Evolutionary conservation across 2,888 invertebrate genomes (phyloP).

Genomic region (Scaptodrosophila latifasciaeformis): DNA sequence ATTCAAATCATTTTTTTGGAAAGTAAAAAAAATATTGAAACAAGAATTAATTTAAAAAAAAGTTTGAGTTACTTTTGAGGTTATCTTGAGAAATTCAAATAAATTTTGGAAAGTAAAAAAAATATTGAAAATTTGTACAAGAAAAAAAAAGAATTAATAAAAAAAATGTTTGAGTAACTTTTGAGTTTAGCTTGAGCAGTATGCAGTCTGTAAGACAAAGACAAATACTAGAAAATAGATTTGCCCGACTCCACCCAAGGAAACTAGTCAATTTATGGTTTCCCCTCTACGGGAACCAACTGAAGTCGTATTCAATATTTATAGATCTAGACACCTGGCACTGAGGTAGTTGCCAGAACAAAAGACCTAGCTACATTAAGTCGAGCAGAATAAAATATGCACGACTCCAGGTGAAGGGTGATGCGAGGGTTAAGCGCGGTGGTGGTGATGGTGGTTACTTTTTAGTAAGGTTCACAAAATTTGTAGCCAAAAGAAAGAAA

Average conservation of each 20-base stretch:
- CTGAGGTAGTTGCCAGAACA: slow-evolving; percentile 3
- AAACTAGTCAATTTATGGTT: too few species aligned
- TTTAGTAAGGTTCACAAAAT: slow-evolving; percentile 28
- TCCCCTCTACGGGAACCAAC: slow-evolving; percentile 32
- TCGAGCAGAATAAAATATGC: slow-evolving; percentile 64
- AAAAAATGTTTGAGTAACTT: too few species aligned
- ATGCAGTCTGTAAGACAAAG: too few species aligned
- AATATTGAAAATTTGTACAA: slow-evolving; percentile 9
- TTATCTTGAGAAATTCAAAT: too few species aligned
- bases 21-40: too few species aligned
- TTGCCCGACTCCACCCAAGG: too few species aligned
- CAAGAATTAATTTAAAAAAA: too few species aligned
- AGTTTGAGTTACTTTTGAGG: too few species aligned
- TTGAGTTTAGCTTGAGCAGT: too few species aligned
- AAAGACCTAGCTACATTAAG: slow-evolving; percentile 45
- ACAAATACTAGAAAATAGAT: too few species aligned
- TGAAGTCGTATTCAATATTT: slow-evolving; percentile 57
- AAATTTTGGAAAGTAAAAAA: background rate
- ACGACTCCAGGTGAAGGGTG: slow-evolving; percentile 26
- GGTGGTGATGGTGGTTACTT: background rate
- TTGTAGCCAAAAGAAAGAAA: slow-evolving; percentile 60
- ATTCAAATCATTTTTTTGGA: too few species aligned
- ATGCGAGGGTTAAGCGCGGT: slow-evolving; percentile 28
- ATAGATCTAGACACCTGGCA: slow-evolving; percentile 60
- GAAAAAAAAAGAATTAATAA: slow-evolving; percentile 31